Conservation (phyloP, 2,888 invertebrate species). For the Empis stercorea region DNA sequence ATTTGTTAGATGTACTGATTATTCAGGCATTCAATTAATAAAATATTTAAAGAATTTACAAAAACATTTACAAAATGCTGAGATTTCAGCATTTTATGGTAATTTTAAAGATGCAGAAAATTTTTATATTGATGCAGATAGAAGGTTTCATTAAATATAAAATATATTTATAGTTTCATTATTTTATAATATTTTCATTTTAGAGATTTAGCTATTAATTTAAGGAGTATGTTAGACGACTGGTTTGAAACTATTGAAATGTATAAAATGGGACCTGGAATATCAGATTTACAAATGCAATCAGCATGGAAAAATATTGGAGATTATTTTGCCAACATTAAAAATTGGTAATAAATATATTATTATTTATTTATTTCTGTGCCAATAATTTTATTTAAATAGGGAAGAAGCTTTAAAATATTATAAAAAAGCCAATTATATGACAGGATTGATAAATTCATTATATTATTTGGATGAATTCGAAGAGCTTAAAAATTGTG, state of each 20-base stretch:
- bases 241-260: constrained; percentile 90
- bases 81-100: constrained; percentile 82
- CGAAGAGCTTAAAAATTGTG: constrained; percentile 63
- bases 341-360: constrained; percentile 58
- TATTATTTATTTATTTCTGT: not conserved
- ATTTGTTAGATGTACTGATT: constrained; percentile 89
- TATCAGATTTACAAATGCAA: constrained; percentile 66
- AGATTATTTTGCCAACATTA: constrained; percentile 79
- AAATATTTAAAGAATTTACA: constrained; percentile 71
- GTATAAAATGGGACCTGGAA: constrained; percentile 66
- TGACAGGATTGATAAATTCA: constrained; percentile 73
- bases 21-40: constrained; percentile 88
- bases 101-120: constrained; percentile 92
- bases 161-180: too few species aligned
- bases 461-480: constrained; percentile 88
- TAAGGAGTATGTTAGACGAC: constrained; percentile 84
- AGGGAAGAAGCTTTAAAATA: constrained; percentile 79
- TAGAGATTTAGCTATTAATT: constrained; percentile 81
- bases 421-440: constrained; percentile 76
- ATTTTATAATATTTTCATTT: too few species aligned
- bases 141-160: constrained; percentile 47
- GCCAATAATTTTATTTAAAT: constrained; percentile 3
- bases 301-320: constrained; percentile 84
- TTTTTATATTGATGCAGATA: constrained; percentile 82
- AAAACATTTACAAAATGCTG: constrained; percentile 70